Evolutionary conservation across 2,888 invertebrate species (phyloP).

Genomic region (Rotaria magnacalcarata): DNA sequence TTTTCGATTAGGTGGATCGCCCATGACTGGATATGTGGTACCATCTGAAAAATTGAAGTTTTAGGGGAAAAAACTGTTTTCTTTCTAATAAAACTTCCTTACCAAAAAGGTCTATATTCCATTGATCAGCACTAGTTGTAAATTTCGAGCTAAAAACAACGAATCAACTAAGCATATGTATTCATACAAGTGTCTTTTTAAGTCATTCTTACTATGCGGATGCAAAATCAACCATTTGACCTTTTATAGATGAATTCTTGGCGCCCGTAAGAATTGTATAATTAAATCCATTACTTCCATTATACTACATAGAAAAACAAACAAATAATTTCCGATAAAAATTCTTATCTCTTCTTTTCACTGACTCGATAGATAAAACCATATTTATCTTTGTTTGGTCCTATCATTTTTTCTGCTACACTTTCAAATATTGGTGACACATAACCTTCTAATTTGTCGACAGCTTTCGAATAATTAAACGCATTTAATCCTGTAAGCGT

Average conservation of each 20-base stretch:
- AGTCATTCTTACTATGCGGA: constrained; percentile 2
- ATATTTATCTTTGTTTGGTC: constrained; percentile 27
- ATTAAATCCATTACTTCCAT: constrained; percentile 4
- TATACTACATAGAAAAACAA: background rate
- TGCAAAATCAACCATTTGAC: background rate
- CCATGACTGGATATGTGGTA: background rate
- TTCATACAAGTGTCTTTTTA: background rate
- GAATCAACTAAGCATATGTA: background rate
- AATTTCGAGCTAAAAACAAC: background rate
- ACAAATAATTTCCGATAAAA: no score
- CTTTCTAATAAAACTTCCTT: background rate
- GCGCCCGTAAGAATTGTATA: background rate
- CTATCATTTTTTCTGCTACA: background rate
- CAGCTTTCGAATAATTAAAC: background rate
- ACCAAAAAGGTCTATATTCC: background rate
- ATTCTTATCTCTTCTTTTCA: background rate
- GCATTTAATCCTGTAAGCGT: background rate
- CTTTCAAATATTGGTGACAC: background rate
- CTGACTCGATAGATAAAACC: constrained; percentile 15
- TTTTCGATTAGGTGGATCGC: background rate
- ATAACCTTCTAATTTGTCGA: constrained; percentile 33
- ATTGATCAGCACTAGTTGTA: background rate
- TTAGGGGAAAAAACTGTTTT: no score
- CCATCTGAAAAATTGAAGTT: background rate
- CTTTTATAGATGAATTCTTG: background rate